Conservation (phyloP, 1,140 invertebrate genomes). For the Xylocopa sonorina region DNA sequence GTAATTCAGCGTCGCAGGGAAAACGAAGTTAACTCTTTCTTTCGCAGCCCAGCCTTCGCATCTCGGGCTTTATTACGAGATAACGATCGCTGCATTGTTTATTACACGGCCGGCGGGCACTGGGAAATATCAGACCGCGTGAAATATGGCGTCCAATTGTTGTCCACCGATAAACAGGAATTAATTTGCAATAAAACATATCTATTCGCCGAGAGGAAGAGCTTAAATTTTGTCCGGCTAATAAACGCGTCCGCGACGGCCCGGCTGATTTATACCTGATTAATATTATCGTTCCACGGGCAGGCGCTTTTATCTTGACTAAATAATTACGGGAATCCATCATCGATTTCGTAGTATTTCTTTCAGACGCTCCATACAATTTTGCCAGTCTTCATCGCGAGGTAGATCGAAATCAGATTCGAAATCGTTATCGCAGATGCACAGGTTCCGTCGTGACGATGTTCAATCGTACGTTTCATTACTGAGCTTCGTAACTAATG, state of each 20-base stretch:
- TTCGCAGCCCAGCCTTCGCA: constrained; percentile 11
- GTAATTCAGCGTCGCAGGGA: background rate
- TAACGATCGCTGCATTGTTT: constrained; percentile 17
- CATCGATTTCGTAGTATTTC: no score
- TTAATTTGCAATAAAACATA: constrained; percentile 47
- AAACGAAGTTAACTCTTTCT: constrained; percentile 33
- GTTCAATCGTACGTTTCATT: no score
- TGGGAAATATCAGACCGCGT: constrained; percentile 11
- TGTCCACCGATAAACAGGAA: constrained; percentile 43
- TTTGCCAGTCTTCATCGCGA: no score
- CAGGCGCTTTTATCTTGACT: background rate
- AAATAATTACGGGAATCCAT: background rate
- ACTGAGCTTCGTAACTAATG: no score
- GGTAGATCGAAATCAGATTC: no score
- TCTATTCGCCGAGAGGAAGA: constrained; percentile 4
- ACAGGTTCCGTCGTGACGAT: no score
- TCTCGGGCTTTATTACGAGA: constrained; percentile 37
- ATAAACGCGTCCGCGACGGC: constrained; percentile 2
- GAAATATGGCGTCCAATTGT: constrained; percentile 43
- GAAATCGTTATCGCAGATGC: no score
- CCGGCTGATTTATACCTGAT: constrained; percentile 1
- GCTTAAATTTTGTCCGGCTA: constrained; percentile 37
- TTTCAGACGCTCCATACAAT: background rate
- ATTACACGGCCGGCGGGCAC: constrained; percentile 25
- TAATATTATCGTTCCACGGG: constrained; percentile 5